A percentile compares a stretch with the other conserved stretches of the same genome.
Evolutionary conservation across 2,888 invertebrate species (phyloP).

Genomic region (Sesamia inferens): DNA sequence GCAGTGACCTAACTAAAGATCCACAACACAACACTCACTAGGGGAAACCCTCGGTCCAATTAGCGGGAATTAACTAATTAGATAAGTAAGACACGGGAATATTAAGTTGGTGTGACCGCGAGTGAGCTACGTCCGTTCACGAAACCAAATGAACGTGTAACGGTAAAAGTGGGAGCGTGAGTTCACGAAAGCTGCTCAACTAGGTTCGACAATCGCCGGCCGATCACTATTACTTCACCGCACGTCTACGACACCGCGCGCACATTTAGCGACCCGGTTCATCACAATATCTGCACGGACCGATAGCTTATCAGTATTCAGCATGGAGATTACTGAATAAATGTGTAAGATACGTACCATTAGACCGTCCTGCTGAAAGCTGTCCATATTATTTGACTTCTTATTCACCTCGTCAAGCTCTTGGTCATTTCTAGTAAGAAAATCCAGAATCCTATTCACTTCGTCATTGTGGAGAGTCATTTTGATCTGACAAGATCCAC

Average conservation of each 20-base stretch:
- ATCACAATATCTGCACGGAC: slow-evolving; percentile 66
- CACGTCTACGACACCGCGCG: slow-evolving; percentile 77
- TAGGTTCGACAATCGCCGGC: slow-evolving; percentile 77
- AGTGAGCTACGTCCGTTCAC: slow-evolving; percentile 81
- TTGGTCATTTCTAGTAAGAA: slow-evolving; percentile 81
- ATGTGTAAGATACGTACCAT: slow-evolving; percentile 78
- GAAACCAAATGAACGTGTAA: slow-evolving; percentile 88
- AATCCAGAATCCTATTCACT: slow-evolving; percentile 84
- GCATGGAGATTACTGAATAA: slow-evolving; percentile 61
- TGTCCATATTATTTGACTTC: slow-evolving; percentile 82
- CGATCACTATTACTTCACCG: slow-evolving; percentile 84
- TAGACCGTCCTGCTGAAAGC: slow-evolving; percentile 79
- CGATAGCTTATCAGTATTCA: slow-evolving; percentile 80
- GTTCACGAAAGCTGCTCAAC: slow-evolving; percentile 87
- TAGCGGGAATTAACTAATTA: slow-evolving; percentile 74
- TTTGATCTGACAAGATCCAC: slow-evolving; percentile 68
- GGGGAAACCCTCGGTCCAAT: slow-evolving; percentile 75
- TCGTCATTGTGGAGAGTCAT: slow-evolving; percentile 84
- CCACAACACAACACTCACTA: slow-evolving; percentile 67
- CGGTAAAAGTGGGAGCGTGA: slow-evolving; percentile 88
- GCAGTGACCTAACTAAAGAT: slow-evolving; percentile 63
- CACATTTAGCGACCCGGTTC: slow-evolving; percentile 66
- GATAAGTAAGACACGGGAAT: slow-evolving; percentile 72
- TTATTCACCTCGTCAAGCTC: slow-evolving; percentile 71
- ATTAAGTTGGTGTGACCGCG: slow-evolving; percentile 69